Base-by-base conservation (phyloP, 2,113 vertebrate genomes). In the Embiotoca jacksoni region DNA sequence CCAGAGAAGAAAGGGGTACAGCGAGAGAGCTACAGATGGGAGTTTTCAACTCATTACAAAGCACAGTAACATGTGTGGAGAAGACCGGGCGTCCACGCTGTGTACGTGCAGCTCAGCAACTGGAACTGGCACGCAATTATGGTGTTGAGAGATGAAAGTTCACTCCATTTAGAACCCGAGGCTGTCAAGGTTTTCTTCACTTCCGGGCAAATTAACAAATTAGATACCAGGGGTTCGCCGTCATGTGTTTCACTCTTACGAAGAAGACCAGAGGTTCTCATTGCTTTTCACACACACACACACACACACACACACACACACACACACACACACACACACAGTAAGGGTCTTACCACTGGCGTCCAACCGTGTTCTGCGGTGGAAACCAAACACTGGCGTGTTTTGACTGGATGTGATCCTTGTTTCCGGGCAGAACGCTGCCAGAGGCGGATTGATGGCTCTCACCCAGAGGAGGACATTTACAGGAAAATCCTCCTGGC, bases 341-440 rank as follows among this genome's bases (percentile, higher is more conserved):
- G 80, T 63, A n/a, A 78, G 62, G 76, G 82, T 79, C 83, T 84
- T 14, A 75, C 88, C 83, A 82, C 86, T 86, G 91, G 90, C 81
- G 70, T 86, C 89, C 84, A 78, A 73, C 84, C 53, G 65, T 82
- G 84, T 88, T 90, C 87, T 78, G 83, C 15, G 88, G 86, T 88
- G 85, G 87, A 93, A 92, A 92, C 89, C 88, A 93, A 92, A 93
- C 88, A 91, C 90, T 47, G 87, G 83, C 50, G 85, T 92, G 88
- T 92, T 93, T 91, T 89, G 91, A 93, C 88, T 92, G 92, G 88
- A 90, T 54, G 83, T 91, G 91, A 93, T 90, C 89, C 91, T 81
- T 91, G 89, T 88, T 92, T 93, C 92, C 91, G 88, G 83, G 80
- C 78, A 78, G 77, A 83, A 60, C 35, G 73, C 73, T 89, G 88